phyloP scores from a whole-genome alignment of 2,888 invertebrate genomes.

The Apoda limacodes region DNA sequence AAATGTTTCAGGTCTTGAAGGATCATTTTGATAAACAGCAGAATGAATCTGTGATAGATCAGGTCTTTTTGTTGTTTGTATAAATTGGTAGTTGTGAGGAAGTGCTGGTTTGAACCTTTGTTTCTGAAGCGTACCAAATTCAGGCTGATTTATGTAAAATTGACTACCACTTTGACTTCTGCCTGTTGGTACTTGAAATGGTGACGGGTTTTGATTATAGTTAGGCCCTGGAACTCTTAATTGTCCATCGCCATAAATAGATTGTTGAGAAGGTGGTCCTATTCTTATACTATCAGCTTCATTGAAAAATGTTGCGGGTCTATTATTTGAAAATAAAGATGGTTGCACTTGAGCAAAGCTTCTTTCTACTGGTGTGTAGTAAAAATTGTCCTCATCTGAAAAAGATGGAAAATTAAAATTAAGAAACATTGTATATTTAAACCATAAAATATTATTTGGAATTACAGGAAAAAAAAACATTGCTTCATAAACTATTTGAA shows the following conservation, averaged over 20 bases:
- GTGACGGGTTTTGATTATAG: constrained; percentile 61
- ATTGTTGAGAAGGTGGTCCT: constrained; percentile 39
- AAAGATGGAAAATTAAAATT: constrained; percentile 15
- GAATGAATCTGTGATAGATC: constrained; percentile 69
- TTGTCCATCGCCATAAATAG: constrained; percentile 45
- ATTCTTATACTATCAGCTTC: constrained; percentile 48
- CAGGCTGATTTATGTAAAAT: constrained; percentile 60
- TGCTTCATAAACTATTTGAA: too few species aligned
- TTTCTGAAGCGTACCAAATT: constrained; percentile 43
- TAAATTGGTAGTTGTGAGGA: constrained; percentile 56
- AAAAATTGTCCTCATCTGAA: constrained; percentile 61
- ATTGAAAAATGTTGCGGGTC: constrained; percentile 46
- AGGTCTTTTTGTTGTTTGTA: constrained; percentile 65
- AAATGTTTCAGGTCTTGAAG: constrained; percentile 72
- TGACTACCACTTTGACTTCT: constrained; percentile 58
- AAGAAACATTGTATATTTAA: background rate
- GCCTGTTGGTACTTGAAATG: constrained; percentile 58
- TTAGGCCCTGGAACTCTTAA: constrained; percentile 56
- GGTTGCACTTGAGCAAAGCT: constrained; percentile 67
- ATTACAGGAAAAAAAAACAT: too few species aligned
- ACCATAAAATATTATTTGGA: background rate
- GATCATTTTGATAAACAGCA: constrained; percentile 68
- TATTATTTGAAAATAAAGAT: constrained; percentile 50
- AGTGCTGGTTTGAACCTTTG: constrained; percentile 52
- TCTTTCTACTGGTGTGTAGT: constrained; percentile 60